A percentile compares a stretch with the other conserved stretches of the same genome.
Evolutionary conservation across 64 coral and sea anemone genomes (phyloP).

Genomic region (Montipora foliosa): DNA sequence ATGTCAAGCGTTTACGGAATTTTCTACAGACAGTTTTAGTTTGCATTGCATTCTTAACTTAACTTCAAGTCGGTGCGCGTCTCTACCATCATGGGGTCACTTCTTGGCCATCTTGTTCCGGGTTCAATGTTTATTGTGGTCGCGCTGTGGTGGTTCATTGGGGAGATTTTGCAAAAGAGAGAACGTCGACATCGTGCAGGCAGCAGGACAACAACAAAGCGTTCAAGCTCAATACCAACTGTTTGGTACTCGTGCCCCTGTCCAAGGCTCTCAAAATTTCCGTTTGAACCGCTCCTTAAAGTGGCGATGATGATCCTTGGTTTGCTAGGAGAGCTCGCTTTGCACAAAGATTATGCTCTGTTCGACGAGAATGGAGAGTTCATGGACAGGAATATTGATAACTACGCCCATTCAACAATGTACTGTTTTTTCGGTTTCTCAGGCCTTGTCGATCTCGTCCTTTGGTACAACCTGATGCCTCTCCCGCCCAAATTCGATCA

Average conservation of each 20-base stretch:
- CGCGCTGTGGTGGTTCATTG: slow-evolving; percentile 72
- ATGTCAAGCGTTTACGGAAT: not conserved
- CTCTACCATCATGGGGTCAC: slow-evolving; percentile 46
- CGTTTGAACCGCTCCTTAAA: slow-evolving; percentile 78
- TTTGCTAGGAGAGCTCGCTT: slow-evolving; percentile 38
- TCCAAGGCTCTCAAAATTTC: slow-evolving; percentile 14
- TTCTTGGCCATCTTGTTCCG: slow-evolving; percentile 68
- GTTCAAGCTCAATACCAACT: not conserved
- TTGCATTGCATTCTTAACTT: not conserved
- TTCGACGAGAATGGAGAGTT: slow-evolving; percentile 64
- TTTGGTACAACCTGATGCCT: slow-evolving; percentile 30
- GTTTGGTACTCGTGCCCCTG: slow-evolving; percentile 4
- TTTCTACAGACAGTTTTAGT: not conserved
- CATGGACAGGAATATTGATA: slow-evolving; percentile 42
- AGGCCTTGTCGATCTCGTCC: slow-evolving; percentile 69
- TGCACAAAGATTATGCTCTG: slow-evolving; percentile 13
- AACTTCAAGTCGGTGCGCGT: not conserved
- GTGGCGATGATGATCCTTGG: slow-evolving; percentile 37
- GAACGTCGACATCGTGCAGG: not conserved
- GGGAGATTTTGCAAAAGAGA: not conserved
- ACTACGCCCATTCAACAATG: slow-evolving; percentile 84
- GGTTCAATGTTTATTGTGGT: slow-evolving; percentile 52
- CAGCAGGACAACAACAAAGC: no score
- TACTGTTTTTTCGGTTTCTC: slow-evolving; percentile 84
- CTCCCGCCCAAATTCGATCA: slow-evolving; percentile 69